Evolutionary conservation across 2,797 vertebrate species (phyloP), one percentile per base, ranked within the genome.

Genomic region (Anniella stebbinsi): DNA sequence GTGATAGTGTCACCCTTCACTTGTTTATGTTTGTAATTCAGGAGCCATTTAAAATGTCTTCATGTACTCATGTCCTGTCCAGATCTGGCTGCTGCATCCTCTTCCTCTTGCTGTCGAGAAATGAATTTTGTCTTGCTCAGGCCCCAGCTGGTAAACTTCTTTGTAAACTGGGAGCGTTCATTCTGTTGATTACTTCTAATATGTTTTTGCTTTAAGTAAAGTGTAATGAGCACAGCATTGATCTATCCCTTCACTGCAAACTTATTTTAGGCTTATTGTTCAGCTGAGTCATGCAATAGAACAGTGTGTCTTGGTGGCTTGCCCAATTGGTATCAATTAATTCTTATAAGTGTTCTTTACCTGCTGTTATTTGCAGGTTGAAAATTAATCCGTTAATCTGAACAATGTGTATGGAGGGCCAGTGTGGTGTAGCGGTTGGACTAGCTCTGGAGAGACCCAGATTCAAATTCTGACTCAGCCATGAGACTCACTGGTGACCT

Each of bases 191-290:
- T 87, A 87, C 54, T 30, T 38, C 36, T 45, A 60, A 87, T 60
- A 28, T 76, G 11, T 63, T 60, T 63, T 60, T 87, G 72, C 72
- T 75, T 63, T 86, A 57, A 75, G 84, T 72, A 75, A 75, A 86
- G 36, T 41, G 28, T 86, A 86, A 86, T 75, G 36, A 76, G n/a
- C 54, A 60, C 30, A 60, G 25, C 60, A 21, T 60, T 86, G 72
- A 76, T 86, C 54, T 38, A 41, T 86, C 72, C 54, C 36, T 86
- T 86, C 70, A 60, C 12, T 60, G 25, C 36, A 82, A 76, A 38
- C 38, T 86, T 86, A 25, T 41, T 75, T 21, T 15, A 76, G 30
- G 36, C 9, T 86, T 75, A 73, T 63, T 86, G 25, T 63, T 86
- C 54, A 41, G 72, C 54, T 86, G 51, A 86, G 36, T 86, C 70